Base-by-base conservation (phyloP, 2,113 vertebrate species). In the Hylia prasina region DNA sequence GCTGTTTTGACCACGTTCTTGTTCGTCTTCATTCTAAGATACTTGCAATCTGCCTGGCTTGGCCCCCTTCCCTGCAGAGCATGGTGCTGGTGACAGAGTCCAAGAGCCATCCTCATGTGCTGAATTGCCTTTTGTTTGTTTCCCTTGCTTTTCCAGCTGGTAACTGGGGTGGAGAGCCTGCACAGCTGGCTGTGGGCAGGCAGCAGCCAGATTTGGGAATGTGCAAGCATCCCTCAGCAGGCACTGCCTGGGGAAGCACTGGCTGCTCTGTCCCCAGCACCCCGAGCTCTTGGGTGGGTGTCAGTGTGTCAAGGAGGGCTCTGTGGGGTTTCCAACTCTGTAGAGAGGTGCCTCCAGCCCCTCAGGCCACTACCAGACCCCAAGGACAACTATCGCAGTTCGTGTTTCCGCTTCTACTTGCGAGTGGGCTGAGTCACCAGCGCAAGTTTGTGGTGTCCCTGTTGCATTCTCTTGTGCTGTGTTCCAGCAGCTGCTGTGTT, bases 41-140 rank as follows among this genome's bases (percentile, higher is more conserved):
- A 28, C 80, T 96, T 12, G 0, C 58, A 87, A 53, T 87, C 54
- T 85, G 89, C 83, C 69, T 65, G 37, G 8, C 44, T 84, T 89
- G 79, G 77, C 87, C 25, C 18, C 13, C 47, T 93, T 82, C 63
- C 77, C 65, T 56, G 3, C 42, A 70, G 82, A 68, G 58, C 76
- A 37, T 9, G n/a, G 40, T 80, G 71, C 61, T 87, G 65, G 39
- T 70, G 80, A 28, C 39, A 24, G 53, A 77, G 54, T 88, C 76
- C 65, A 39, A 71, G 39, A 77, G 58, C 60, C 56, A 31, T 57
- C 11, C 0, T 58, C 47, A 0, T 64, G 63, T 70, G 76, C 91
- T 92, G 93, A 95, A 94, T 95, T 96, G 91, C 75, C 85, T 68
- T 97, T 97, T 97, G 89, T 94, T 82, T 82, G 69, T 88, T 82